phyloP scores from a whole-genome alignment of 2,797 vertebrate genomes.

The Lepilemur ruficaudatus region DNA sequence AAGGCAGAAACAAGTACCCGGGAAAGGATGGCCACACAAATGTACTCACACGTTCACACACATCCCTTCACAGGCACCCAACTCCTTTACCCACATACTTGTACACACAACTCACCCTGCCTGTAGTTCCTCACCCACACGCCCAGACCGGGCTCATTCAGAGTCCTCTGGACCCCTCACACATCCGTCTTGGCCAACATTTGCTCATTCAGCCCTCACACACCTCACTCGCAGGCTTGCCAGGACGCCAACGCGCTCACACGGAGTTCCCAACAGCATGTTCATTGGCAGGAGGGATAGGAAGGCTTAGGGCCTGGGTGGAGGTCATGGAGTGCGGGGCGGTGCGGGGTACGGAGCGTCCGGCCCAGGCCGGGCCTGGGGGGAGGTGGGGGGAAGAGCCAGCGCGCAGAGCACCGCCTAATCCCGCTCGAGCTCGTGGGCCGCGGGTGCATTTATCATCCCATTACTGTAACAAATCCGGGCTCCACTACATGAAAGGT shows the following conservation, averaged over 20 bases:
- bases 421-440: constrained; percentile 91
- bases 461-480: constrained; percentile 97
- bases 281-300: constrained; percentile 72
- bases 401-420: constrained; percentile 77
- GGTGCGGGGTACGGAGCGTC: neutral
- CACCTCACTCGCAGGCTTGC: neutral
- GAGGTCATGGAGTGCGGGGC: constrained; percentile 19
- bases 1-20: neutral
- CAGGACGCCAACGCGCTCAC: neutral
- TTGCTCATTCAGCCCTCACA: constrained; percentile 9
- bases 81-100: neutral
- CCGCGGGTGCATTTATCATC: constrained; percentile 98
- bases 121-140: neutral
- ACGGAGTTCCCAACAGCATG: neutral
- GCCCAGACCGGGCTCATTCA: neutral
- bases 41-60: neutral
- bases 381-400: neutral
- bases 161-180: neutral
- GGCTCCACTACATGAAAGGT: constrained; percentile 94
- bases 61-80: neutral
- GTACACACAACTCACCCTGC: constrained; percentile 11
- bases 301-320: constrained; percentile 46
- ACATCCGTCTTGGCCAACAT: neutral
- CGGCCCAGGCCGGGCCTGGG: neutral
- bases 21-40: neutral